A percentile compares a stretch with the other conserved stretches of the same genome.
phyloP scores from a whole-genome alignment of 1,140 invertebrate species.

The Coelopa frigida region DNA sequence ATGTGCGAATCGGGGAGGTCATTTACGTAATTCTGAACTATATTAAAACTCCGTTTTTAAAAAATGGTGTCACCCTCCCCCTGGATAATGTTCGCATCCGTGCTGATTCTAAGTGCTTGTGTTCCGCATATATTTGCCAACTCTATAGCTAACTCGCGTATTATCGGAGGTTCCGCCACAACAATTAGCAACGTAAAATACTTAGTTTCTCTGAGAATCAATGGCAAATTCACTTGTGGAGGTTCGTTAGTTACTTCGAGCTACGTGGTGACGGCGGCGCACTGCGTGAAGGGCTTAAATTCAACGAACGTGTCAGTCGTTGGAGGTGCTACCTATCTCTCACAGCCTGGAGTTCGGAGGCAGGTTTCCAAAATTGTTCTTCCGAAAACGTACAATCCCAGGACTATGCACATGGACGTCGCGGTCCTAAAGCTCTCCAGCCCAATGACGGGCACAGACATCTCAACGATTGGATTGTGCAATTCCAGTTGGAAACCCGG shows the following conservation, averaged over 20 bases:
- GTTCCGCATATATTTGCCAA: too few species aligned
- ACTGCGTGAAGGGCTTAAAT: slow-evolving; percentile 18
- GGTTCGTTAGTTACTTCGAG: slow-evolving; percentile 16
- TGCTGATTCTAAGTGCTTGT: too few species aligned
- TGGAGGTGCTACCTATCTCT: slow-evolving; percentile 18
- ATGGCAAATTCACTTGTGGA: slow-evolving; percentile 20
- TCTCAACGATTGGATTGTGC: slow-evolving; percentile 14
- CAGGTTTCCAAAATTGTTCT: slow-evolving; percentile 8
- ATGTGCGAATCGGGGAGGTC: too few species aligned
- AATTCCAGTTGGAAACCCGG: neutral
- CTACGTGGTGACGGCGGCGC: slow-evolving; percentile 26
- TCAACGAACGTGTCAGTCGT: neutral
- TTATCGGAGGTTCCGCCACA: slow-evolving; percentile 23
- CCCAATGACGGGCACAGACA: slow-evolving; percentile 6
- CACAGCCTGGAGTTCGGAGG: neutral
- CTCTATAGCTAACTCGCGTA: slow-evolving; percentile 13
- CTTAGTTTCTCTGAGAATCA: slow-evolving; percentile 19
- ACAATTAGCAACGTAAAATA: slow-evolving; percentile 23
- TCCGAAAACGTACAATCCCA: slow-evolving; percentile 9
- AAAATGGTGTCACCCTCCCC: too few species aligned
- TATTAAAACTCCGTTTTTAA: too few species aligned
- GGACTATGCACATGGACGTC: slow-evolving; percentile 27
- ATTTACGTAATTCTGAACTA: too few species aligned
- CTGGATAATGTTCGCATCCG: too few species aligned
- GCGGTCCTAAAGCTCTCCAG: slow-evolving; percentile 12